These are phyloP conservation scores for Nomada fabriciana DNA, from an alignment of 2,888 invertebrate species.

Conservation along the genomic window DNA sequence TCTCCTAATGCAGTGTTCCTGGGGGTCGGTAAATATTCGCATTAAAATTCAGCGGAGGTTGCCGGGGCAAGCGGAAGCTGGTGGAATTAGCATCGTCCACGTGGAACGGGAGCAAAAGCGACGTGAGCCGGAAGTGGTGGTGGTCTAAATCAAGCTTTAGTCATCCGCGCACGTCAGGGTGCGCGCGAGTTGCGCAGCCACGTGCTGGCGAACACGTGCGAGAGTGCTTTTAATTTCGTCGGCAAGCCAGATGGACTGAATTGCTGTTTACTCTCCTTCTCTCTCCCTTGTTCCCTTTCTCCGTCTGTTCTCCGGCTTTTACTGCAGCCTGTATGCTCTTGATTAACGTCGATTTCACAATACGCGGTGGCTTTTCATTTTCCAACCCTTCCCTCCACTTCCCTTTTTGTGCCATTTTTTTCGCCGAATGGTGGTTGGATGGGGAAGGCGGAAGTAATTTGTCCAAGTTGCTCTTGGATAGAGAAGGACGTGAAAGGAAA, in stretches of 20 bases:
- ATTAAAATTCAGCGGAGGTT: conserved; percentile 52
- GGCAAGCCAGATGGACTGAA: conserved; percentile 58
- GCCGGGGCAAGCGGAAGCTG: conserved; percentile 4
- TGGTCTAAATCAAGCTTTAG: conserved; percentile 46
- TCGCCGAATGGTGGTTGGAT: not conserved
- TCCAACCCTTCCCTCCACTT: not conserved
- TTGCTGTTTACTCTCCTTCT: not conserved
- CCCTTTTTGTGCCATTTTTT: not conserved
- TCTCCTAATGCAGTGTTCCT: conserved; percentile 17
- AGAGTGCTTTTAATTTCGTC: conserved; percentile 51
- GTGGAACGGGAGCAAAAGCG: conserved; percentile 28
- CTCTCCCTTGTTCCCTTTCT: not conserved
- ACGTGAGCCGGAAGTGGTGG: conserved; percentile 27
- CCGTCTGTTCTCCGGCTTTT: not conserved
- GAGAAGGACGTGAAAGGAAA: not conserved
- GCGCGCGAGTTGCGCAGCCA: conserved; percentile 24
- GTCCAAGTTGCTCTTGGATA: not conserved
- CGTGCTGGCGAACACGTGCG: conserved; percentile 42
- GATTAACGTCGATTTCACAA: conserved; percentile 30
- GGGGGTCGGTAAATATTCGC: conserved; percentile 42
- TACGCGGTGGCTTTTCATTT: conserved; percentile 12
- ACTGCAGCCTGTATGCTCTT: not conserved
- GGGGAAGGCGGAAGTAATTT: conserved; percentile 4
- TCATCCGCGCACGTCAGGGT: conserved; percentile 47
- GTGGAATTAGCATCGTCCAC: conserved; percentile 38